These are phyloP conservation scores for Balearica regulorum DNA, from an alignment of 2,797 vertebrate species.

Conservation along the genomic window DNA sequence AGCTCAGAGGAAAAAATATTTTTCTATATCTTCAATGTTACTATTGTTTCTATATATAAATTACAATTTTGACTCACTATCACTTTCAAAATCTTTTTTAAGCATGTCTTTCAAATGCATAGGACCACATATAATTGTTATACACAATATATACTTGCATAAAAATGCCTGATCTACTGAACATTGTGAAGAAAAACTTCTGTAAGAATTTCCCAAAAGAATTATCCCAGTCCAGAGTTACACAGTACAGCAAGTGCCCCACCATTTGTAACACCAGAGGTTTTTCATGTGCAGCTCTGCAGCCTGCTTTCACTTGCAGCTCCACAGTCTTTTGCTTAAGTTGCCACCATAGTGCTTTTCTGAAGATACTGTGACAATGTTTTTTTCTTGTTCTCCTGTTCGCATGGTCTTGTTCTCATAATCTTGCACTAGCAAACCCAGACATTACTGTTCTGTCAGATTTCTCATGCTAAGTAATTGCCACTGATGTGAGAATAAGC, in stretches of 20 bases:
- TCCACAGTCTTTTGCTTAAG: neutral
- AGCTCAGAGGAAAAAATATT: neutral
- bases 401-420: neutral
- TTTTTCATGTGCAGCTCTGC: neutral
- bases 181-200: neutral
- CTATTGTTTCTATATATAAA: neutral
- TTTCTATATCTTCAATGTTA: neutral
- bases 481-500: neutral
- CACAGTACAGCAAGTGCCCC: neutral
- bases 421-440: neutral
- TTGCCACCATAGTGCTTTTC: neutral
- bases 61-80: neutral
- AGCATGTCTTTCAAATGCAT: neutral
- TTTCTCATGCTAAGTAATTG: neutral
- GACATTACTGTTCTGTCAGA: neutral
- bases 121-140: neutral
- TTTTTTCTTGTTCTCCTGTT: neutral
- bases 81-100: neutral
- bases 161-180: neutral
- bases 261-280: neutral
- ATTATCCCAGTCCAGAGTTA: neutral
- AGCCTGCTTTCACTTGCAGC: neutral
- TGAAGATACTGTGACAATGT: neutral
- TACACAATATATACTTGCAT: neutral
- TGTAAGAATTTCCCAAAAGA: neutral